Percentiles rank a stretch among this genome's conserved stretches.
These are phyloP conservation scores for Heliconius hermathena DNA, from an alignment of 1,140 invertebrate species.

Conservation along the genomic window DNA sequence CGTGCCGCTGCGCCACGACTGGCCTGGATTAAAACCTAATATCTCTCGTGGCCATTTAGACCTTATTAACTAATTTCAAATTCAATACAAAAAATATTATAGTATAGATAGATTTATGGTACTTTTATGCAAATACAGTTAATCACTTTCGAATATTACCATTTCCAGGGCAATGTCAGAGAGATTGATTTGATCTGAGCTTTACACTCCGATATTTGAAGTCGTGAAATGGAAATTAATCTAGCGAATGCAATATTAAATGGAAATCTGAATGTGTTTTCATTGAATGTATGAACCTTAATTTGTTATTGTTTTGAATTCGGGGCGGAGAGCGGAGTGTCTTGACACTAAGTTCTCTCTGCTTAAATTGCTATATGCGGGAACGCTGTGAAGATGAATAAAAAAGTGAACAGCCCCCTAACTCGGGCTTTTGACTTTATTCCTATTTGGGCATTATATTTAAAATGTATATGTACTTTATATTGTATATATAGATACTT, in stretches of 20 bases:
- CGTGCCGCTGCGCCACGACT: no score
- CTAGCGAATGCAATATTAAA: not conserved
- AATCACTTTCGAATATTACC: not conserved
- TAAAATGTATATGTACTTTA: no score
- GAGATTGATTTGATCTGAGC: not conserved
- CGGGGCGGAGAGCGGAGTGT: not conserved
- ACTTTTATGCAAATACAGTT: not conserved
- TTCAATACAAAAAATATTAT: not conserved
- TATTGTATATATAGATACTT: no score
- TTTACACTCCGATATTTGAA: conserved; percentile 10
- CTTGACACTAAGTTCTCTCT: no score
- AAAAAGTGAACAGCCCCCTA: no score
- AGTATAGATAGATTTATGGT: not conserved
- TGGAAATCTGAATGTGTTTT: not conserved
- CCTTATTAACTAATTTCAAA: no score
- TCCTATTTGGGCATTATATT: no score
- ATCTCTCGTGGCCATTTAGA: no score
- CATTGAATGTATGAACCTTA: not conserved
- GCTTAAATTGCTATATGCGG: no score
- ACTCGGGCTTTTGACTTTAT: no score
- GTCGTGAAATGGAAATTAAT: not conserved
- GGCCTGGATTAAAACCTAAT: no score
- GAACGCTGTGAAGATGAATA: no score
- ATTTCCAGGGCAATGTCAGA: not conserved
- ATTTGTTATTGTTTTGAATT: not conserved